Conservation (phyloP, 2,113 vertebrate species). For the Brachyhypopomus gauderio region DNA sequence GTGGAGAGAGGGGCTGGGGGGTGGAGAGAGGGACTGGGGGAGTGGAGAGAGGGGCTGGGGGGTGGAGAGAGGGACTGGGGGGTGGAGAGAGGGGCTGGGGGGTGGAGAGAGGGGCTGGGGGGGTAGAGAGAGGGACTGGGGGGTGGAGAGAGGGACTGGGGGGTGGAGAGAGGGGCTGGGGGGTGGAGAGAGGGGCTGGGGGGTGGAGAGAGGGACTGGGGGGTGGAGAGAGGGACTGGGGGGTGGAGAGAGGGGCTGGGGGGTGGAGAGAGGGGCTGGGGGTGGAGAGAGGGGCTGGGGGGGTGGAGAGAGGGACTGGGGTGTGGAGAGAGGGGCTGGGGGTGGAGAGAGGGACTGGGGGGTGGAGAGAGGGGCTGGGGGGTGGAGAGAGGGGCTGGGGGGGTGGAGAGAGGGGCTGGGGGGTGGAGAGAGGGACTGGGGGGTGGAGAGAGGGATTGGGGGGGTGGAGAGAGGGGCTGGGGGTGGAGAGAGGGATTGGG, state of each 20-base stretch:
- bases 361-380: neutral
- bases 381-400: conserved; percentile 2
- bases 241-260: neutral
- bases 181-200: neutral
- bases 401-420: conserved; percentile 12
- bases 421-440: no score
- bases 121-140: neutral
- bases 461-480: neutral
- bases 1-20: neutral
- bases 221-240: no score
- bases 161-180: neutral
- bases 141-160: no score
- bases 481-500: neutral
- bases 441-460: neutral
- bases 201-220: neutral
- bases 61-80: neutral
- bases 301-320: no score
- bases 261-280: neutral
- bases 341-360: no score
- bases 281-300: neutral
- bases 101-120: conserved; percentile 4
- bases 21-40: neutral
- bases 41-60: conserved; percentile 1
- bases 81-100: neutral
- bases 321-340: neutral